Percentiles rank a stretch among this genome's conserved stretches.
phyloP scores from a whole-genome alignment of 1,140 invertebrate species.

The Drosophila mayri region DNA sequence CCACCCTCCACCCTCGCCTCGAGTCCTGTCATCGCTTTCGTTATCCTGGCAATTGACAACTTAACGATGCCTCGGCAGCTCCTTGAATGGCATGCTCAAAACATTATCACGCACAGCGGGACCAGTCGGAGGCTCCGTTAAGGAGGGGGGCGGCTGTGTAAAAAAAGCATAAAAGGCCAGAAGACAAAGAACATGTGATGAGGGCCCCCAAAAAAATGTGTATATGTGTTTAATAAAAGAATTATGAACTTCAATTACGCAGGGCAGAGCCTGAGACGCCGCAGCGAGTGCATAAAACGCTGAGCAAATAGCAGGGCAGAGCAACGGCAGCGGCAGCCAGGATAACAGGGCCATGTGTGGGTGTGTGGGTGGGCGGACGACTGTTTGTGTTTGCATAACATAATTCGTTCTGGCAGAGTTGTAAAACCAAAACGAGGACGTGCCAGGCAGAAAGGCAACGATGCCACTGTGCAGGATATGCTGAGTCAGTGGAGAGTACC shows the following conservation, averaged over 20 bases:
- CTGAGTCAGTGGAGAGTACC: neutral
- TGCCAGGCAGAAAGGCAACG: slow-evolving; percentile 6
- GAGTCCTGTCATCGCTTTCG: slow-evolving; percentile 12
- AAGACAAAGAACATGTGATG: slow-evolving; percentile 53
- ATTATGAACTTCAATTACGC: slow-evolving; percentile 65
- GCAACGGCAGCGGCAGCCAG: slow-evolving; percentile 37
- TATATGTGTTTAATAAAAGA: slow-evolving; percentile 60
- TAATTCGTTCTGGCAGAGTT: slow-evolving; percentile 61
- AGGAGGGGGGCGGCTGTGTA: neutral
- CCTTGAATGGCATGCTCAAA: slow-evolving; percentile 51
- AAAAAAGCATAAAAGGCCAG: slow-evolving; percentile 49
- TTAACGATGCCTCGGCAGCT: slow-evolving; percentile 47
- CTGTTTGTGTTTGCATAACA: slow-evolving; percentile 58
- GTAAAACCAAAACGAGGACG: slow-evolving; percentile 57
- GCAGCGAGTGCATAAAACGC: slow-evolving; percentile 55
- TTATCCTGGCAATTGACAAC: slow-evolving; percentile 58
- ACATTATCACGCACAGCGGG: slow-evolving; percentile 57
- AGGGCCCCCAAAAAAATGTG: slow-evolving; percentile 5
- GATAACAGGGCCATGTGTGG: slow-evolving; percentile 29
- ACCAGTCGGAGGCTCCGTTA: slow-evolving; percentile 13
- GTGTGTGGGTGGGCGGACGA: neutral
- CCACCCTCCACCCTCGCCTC: no score
- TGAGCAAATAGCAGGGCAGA: slow-evolving; percentile 48
- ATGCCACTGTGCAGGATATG: neutral
- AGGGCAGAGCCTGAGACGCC: slow-evolving; percentile 9